These are phyloP conservation scores for Pocillopora meandrina DNA, from an alignment of 92 coral and sea anemone genomes.

Conservation along the genomic window DNA sequence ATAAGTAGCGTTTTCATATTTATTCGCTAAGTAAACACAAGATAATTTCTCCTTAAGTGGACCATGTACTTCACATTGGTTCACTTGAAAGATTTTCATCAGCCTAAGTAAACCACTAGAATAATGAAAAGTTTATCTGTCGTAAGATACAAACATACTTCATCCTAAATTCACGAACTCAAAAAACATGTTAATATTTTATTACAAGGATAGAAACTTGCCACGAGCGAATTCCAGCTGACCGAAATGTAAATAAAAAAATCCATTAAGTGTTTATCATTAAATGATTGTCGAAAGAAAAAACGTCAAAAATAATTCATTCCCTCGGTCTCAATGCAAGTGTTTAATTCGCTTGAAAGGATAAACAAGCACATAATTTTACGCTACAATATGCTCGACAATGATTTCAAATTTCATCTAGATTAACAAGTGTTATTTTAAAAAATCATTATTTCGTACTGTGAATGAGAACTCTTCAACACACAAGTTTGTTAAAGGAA, in stretches of 20 bases:
- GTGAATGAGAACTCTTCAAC: conserved; percentile 3
- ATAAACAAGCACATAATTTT: background rate
- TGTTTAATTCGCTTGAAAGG: background rate
- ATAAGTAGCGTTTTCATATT: conserved; percentile 55
- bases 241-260: conserved; percentile 51
- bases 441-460: conserved; percentile 5
- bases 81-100: background rate
- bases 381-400: background rate
- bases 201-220: conserved; percentile 33
- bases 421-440: conserved; percentile 1
- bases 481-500: background rate
- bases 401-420: conserved; percentile 9
- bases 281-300: conserved; percentile 9
- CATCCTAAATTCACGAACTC: conserved; percentile 36
- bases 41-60: conserved; percentile 38
- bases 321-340: background rate
- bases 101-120: background rate
- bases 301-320: background rate
- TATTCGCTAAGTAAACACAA: conserved; percentile 47
- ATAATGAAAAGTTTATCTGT: background rate
- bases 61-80: background rate
- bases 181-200: conserved; percentile 34
- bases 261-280: conserved; percentile 4
- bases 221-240: conserved; percentile 69
- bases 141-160: conserved; percentile 24